A percentile compares a stretch with the other conserved stretches of the same genome.
These are phyloP conservation scores for Plutella xylostella DNA, from an alignment of 2,888 invertebrate genomes.

Conservation along the genomic window DNA sequence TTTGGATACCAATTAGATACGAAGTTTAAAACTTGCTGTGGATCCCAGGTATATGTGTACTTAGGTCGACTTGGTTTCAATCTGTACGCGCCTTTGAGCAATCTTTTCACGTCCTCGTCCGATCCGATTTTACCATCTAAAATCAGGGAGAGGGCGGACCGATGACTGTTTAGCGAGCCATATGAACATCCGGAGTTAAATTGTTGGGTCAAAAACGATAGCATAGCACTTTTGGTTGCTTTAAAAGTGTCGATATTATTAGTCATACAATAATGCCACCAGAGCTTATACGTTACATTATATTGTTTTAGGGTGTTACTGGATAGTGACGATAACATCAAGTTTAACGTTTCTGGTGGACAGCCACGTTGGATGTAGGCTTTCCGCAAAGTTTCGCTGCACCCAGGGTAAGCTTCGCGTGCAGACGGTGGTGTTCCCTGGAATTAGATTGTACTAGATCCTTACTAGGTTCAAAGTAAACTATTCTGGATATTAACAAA, in stretches of 20 bases:
- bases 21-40: neutral
- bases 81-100: neutral
- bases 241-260: slow-evolving; percentile 4
- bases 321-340: slow-evolving; percentile 15
- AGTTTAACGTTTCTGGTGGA: slow-evolving; percentile 9
- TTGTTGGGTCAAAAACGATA: neutral
- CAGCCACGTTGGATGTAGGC: slow-evolving; percentile 6
- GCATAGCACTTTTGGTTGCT: neutral
- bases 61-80: neutral
- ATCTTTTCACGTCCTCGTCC: neutral
- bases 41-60: neutral
- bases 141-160: neutral
- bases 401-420: slow-evolving; percentile 4
- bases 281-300: slow-evolving; percentile 10
- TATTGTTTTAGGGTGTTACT: slow-evolving; percentile 15
- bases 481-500: neutral
- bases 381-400: slow-evolving; percentile 13
- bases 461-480: slow-evolving; percentile 11
- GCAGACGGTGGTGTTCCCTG: slow-evolving; percentile 16
- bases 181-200: neutral
- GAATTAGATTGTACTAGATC: slow-evolving; percentile 13
- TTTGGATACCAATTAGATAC: neutral
- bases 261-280: slow-evolving; percentile 12
- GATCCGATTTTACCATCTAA: neutral
- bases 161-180: neutral